Percentiles rank a stretch among this genome's conserved stretches.
These are phyloP conservation scores for Lissonota sp. DNA, from an alignment of 2,888 invertebrate genomes.

Conservation along the genomic window DNA sequence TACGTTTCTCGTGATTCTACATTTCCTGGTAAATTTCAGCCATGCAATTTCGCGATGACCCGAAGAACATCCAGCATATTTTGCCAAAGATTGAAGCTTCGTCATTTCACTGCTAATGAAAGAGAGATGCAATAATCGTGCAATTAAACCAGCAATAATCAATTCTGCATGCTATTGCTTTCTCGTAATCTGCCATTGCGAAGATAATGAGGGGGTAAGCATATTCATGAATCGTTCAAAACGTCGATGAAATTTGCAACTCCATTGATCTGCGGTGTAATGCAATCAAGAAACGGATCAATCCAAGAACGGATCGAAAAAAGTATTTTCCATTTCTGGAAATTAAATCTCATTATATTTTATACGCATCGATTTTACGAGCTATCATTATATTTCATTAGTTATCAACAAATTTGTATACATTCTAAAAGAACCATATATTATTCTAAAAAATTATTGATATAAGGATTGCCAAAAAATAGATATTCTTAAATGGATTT, in stretches of 20 bases:
- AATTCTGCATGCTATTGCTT: slow-evolving; percentile 15
- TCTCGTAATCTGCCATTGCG: neutral
- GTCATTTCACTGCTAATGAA: slow-evolving; percentile 9
- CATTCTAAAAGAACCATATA: no score
- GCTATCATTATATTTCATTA: no score
- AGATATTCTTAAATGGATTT: no score
- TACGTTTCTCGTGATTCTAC: slow-evolving; percentile 15
- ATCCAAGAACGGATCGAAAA: neutral
- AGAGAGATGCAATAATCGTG: slow-evolving; percentile 11
- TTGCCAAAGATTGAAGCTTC: slow-evolving; percentile 2
- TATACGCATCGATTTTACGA: no score
- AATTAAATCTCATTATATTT: no score
- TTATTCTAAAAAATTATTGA: no score
- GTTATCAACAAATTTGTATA: no score
- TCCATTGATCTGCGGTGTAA: neutral
- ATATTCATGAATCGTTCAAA: slow-evolving; percentile 35
- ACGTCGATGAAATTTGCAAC: slow-evolving; percentile 45
- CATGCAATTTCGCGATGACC: neutral
- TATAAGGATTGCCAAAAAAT: no score
- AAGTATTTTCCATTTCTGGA: neutral
- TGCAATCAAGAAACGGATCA: neutral
- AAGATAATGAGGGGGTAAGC: neutral
- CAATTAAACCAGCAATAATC: slow-evolving; percentile 40
- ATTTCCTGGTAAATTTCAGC: slow-evolving; percentile 33
- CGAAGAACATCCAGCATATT: slow-evolving; percentile 1